Conservation (phyloP, 2,797 vertebrate genomes). For the Benthosema pterotum region DNA sequence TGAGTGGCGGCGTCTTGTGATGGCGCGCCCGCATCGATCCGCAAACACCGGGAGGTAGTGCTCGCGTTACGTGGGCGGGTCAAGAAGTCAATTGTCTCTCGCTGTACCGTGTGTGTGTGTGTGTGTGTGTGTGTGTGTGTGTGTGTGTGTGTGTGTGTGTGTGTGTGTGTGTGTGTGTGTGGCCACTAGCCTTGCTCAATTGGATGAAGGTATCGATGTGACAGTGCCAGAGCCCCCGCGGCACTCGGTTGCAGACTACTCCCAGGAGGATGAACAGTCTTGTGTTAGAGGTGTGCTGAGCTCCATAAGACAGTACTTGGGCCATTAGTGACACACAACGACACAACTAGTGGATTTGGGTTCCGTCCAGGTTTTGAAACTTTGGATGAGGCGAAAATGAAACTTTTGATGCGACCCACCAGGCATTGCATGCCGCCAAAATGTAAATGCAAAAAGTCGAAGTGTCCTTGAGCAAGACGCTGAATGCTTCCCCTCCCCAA, state of each 20-base stretch:
- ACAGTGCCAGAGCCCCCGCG: constrained; percentile 46
- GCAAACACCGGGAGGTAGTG: constrained; percentile 58
- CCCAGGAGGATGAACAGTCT: constrained; percentile 32
- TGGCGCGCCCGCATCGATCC: constrained; percentile 69
- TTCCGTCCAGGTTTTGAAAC: background rate
- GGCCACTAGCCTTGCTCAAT: constrained; percentile 70
- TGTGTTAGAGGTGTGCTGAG: background rate
- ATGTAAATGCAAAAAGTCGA: too few species aligned
- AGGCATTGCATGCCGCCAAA: too few species aligned
- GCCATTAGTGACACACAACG: background rate
- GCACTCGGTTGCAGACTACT: background rate
- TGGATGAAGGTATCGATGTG: constrained; percentile 53
- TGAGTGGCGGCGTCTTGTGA: constrained; percentile 44
- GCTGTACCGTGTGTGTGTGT: constrained; percentile 44
- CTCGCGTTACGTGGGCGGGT: constrained; percentile 59
- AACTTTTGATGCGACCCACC: too few species aligned
- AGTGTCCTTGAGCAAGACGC: too few species aligned
- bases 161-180: constrained; percentile 5
- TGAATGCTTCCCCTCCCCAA: too few species aligned
- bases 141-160: constrained; percentile 22
- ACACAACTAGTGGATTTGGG: background rate
- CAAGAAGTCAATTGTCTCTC: constrained; percentile 69
- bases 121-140: constrained; percentile 7
- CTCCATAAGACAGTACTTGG: background rate
- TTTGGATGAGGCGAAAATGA: too few species aligned